These are phyloP conservation scores for Coptodon rendalli DNA, from an alignment of 2,113 vertebrate genomes.

Conservation along the genomic window DNA sequence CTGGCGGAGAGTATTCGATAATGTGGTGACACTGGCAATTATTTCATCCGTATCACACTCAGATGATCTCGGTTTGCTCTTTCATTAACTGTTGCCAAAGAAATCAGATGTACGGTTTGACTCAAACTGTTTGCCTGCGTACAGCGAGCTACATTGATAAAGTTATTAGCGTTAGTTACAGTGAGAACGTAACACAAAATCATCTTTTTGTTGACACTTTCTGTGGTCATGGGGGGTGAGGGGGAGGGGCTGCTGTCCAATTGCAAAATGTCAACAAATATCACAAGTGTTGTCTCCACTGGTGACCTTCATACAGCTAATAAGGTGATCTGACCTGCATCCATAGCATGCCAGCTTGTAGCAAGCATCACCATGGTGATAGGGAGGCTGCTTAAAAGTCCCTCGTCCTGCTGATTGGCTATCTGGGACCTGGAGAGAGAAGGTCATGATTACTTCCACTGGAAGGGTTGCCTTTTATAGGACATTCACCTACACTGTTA, in stretches of 20 bases:
- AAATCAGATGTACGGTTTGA: neutral
- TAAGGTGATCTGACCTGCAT: neutral
- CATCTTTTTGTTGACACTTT: neutral
- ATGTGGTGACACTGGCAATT: conserved; percentile 17
- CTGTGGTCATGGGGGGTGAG: neutral
- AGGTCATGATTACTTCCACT: neutral
- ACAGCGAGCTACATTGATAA: neutral
- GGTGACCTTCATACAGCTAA: conserved; percentile 45
- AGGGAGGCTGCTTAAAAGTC: neutral
- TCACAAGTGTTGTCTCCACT: conserved; percentile 31
- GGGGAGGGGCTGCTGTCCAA: conserved; percentile 1
- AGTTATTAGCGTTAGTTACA: neutral
- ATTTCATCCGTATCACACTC: conserved; percentile 4
- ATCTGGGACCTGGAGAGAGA: neutral
- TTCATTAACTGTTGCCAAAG: neutral
- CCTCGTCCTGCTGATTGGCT: neutral
- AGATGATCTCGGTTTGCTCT: neutral
- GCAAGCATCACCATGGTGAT: conserved; percentile 16
- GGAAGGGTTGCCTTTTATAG: neutral
- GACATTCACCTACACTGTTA: neutral
- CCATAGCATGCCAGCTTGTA: neutral
- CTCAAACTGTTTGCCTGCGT: neutral
- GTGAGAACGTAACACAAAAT: neutral
- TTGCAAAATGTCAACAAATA: conserved; percentile 62
- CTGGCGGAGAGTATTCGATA: conserved; percentile 12